Evolutionary conservation across 2,113 vertebrate genomes (phyloP).

Genomic region (Bos taurus): DNA sequence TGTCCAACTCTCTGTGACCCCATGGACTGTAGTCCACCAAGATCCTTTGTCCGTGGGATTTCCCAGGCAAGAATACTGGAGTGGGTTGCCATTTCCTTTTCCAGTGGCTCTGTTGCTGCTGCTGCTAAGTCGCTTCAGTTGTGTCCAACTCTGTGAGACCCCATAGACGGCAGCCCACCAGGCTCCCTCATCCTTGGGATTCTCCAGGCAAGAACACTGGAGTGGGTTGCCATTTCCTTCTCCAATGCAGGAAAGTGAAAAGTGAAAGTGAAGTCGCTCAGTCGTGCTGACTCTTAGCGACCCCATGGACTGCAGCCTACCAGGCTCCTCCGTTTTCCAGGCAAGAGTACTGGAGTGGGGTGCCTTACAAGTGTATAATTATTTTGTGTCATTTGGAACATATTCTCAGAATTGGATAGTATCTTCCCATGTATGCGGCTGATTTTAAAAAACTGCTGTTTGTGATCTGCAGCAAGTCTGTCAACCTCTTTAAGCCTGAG

Average conservation of each 20-base stretch:
- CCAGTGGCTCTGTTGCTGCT: no score
- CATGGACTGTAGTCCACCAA: neutral
- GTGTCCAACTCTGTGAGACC: no score
- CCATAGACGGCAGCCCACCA: no score
- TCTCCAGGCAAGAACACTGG: no score
- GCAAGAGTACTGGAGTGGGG: neutral
- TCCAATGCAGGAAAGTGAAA: no score
- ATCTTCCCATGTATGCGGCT: neutral
- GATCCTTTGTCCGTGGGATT: neutral
- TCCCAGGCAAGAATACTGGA: neutral
- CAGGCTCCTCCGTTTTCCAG: neutral
- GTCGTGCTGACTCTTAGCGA: fast-evolving
- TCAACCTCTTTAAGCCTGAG: neutral
- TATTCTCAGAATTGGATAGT: neutral
- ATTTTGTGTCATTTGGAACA: neutral
- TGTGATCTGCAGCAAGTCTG: neutral
- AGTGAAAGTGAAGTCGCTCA: neutral
- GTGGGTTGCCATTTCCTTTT: neutral
- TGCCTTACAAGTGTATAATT: neutral
- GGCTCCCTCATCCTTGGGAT: no score
- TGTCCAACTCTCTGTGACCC: neutral
- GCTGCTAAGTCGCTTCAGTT: no score
- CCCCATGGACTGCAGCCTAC: neutral
- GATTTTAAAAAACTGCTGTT: neutral
- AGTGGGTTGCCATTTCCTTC: no score